These are phyloP conservation scores for Ammospiza maritima DNA, from an alignment of 2,797 vertebrate genomes.

Conservation along the genomic window DNA sequence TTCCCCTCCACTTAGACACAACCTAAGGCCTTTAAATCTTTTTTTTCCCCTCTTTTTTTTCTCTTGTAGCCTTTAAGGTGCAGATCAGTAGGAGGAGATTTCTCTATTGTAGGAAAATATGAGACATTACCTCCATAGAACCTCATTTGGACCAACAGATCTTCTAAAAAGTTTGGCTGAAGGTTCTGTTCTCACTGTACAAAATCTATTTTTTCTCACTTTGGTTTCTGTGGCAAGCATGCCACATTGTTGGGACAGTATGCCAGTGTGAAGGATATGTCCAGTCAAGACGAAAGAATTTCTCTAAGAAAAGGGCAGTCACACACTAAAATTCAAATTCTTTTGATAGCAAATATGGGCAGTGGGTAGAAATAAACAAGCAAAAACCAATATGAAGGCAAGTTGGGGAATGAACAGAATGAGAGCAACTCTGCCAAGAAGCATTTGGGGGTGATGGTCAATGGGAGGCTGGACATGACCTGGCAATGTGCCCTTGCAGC, in stretches of 20 bases:
- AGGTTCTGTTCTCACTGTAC: background rate
- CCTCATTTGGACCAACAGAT: background rate
- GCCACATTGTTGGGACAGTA: background rate
- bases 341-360: background rate
- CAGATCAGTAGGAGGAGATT: background rate
- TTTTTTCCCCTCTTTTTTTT: background rate
- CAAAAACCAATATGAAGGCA: background rate
- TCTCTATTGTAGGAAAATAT: background rate
- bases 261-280: background rate
- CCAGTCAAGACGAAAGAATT: background rate
- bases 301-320: background rate
- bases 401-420: background rate
- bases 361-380: background rate
- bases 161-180: background rate
- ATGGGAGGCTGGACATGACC: background rate
- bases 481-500: background rate
- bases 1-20: background rate
- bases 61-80: background rate
- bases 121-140: background rate
- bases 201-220: background rate
- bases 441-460: background rate
- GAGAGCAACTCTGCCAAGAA: background rate
- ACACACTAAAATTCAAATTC: background rate
- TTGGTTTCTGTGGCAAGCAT: background rate
- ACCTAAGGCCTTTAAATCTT: background rate